Conservation (phyloP, 2,888 invertebrate genomes). For the Esperia sulphurella region DNA sequence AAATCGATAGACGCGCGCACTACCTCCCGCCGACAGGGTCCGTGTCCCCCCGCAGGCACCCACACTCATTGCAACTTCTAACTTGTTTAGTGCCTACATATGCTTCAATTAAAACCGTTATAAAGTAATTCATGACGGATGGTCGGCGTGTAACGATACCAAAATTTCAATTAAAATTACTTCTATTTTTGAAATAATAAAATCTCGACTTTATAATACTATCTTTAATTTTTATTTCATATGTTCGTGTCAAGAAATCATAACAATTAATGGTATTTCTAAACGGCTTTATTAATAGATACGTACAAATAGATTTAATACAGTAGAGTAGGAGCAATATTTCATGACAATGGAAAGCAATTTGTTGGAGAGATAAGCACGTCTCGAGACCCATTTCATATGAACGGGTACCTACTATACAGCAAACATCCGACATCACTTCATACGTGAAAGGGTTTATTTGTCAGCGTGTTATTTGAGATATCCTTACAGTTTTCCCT, state of each 20-base stretch:
- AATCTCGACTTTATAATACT: too few relatives aligned
- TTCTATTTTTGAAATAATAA: too few relatives aligned
- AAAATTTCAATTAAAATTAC: neutral
- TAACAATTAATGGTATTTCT: neutral
- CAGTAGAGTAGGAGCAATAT: neutral
- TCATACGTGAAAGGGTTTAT: neutral
- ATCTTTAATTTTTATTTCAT: too few relatives aligned
- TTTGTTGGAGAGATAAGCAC: constrained; percentile 8
- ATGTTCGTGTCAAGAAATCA: neutral
- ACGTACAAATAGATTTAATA: neutral
- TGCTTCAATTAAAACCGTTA: constrained; percentile 24
- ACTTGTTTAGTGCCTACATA: constrained; percentile 36
- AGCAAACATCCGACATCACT: constrained; percentile 3
- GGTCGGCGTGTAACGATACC: neutral
- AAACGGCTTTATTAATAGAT: neutral
- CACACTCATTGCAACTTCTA: constrained; percentile 40
- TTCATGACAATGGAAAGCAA: constrained; percentile 9
- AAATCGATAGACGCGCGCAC: constrained; percentile 77
- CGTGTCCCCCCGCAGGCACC: constrained; percentile 17
- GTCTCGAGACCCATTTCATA: neutral
- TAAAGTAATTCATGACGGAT: neutral
- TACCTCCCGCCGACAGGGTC: constrained; percentile 19
- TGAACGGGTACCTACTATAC: neutral
- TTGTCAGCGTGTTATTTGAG: constrained; percentile 4
- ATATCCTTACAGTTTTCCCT: neutral